Base-by-base conservation (phyloP, 2,797 vertebrate species). In the Brachyalestes nurse region DNA sequence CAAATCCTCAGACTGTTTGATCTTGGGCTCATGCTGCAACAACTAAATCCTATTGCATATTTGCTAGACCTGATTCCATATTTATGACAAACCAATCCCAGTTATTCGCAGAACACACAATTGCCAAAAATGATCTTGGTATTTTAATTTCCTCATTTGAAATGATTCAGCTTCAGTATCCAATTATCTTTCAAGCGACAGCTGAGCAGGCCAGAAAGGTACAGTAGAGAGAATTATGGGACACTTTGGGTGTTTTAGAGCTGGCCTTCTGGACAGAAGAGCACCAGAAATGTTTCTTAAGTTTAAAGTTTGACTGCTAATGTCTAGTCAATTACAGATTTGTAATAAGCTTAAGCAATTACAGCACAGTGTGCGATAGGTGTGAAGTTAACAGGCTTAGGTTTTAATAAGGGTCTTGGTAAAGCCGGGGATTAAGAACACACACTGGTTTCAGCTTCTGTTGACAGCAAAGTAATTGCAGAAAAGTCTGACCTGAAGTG, bases 331-430 rank as follows among this genome's bases (percentile, higher is more conserved):
- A 71, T 75, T 75, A 51, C 60, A 67, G 72, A 79, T 77, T 66
- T 79, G n/a, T 76, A 77, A 85, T 72, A 79, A 57, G 49, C 78
- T 65, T 61, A 82, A 80, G 74, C 57, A 49, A 73, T 80, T 80
- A 55, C 58, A 61, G 42, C 23, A 66, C 71, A 72, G 65, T 64
- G 25, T 40, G 71, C 55, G 70, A 80, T 77, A 74, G 74, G 81
- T 85, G 71, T 80, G 71, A 53, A 78, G 71, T 64, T 83, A 82
- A 80, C 51, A 71, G 75, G 73, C 79, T 83, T 80, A 80, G 65
- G 69, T 60, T 80, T 40, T 80, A 70, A 64, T 80, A 83, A 80
- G 78, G n/a, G 80, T n/a, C 49, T 66, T 14, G n/a, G 40, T 61
- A 77, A 82, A 85, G 80, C 84, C 77, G 25, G 55, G 60, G 67